phyloP scores from a whole-genome alignment of 1,140 invertebrate genomes.

The Drosophila oshimai region DNA sequence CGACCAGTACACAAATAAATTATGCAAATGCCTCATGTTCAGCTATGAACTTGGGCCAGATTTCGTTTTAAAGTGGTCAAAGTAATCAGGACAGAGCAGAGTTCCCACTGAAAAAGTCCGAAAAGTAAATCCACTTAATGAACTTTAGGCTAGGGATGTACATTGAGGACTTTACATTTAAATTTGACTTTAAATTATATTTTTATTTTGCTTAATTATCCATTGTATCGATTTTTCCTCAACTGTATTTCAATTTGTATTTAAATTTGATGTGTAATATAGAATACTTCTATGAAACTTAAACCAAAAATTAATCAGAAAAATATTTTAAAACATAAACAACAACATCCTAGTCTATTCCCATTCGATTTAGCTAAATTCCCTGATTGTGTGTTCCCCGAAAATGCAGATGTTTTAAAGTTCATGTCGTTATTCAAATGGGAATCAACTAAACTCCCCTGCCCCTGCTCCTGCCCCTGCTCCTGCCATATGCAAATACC shows the following conservation, averaged over 20 bases:
- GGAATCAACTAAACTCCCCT: slow-evolving; percentile 8
- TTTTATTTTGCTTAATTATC: too few species aligned
- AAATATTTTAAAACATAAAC: too few species aligned
- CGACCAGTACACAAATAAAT: slow-evolving; percentile 55
- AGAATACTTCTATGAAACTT: too few species aligned
- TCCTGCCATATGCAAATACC: slow-evolving; percentile 47
- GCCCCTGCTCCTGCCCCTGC: too few species aligned
- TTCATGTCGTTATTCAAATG: slow-evolving; percentile 18
- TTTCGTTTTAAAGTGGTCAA: slow-evolving; percentile 14
- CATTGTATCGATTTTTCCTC: too few species aligned
- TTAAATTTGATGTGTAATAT: too few species aligned
- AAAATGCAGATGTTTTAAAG: slow-evolving; percentile 13
- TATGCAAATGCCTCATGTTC: slow-evolving; percentile 58
- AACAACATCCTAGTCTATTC: too few species aligned
- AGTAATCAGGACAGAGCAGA: slow-evolving; percentile 3
- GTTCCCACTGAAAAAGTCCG: not conserved
- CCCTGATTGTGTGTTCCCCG: not conserved
- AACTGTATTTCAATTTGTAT: too few species aligned
- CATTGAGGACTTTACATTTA: too few species aligned
- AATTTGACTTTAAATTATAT: too few species aligned
- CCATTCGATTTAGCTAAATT: slow-evolving; percentile 5
- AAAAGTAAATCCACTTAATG: not conserved
- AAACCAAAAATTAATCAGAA: too few species aligned
- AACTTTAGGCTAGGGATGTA: not conserved
- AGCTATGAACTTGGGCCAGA: slow-evolving; percentile 15